Evolutionary conservation across 2,113 vertebrate genomes (phyloP), one percentile per base, ranked within the genome.

Genomic region (Dunckerocampus dactyliophorus): DNA sequence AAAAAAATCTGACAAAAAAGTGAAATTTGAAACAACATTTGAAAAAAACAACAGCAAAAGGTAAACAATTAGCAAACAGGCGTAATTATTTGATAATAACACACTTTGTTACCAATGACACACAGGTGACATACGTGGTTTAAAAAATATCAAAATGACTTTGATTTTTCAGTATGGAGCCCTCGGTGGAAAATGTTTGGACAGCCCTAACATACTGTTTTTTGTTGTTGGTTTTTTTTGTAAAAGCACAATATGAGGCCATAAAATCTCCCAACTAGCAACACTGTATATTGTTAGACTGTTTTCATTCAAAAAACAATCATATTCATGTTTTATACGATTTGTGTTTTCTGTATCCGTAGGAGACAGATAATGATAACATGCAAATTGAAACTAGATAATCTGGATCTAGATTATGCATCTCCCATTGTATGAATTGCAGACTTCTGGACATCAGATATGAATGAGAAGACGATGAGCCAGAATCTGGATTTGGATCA

Each of bases 401-500:
- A 19, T 20, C 2, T 17, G 6, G 45, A 16, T 48, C 6, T 16
- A 28, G 15, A 47, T 17, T 12, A 22, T 54, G 42, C 16, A 46
- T 59, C 17, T 15, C 10, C 8, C 59, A 28, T 45, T 47, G 9
- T 14, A 16, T 73, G 7, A 65, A 17, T 76, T 78, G 39, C 82
- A 97, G 95, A 93, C 84, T 98, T 98, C 86, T 99, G 95, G 95
- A 89, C 83, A 31, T 96, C 93, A 2, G 85, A 87, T 0, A 80
- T 93, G 77, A 94, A 94, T 72, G 84, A 72, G 51, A 85, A 37
- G 28, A 31, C 69, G 13, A 69, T 65, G 52, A 50, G 10, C 15
- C 75, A 62, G 67, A 54, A 71, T 39, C 8, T 47, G 28, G 31
- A 28, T 22, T 70, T 69, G 37, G 71, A 75, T 55, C 68, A 82